These are phyloP conservation scores for Dendropsophus ebraccatus DNA, from an alignment of 2,113 vertebrate genomes.

Conservation along the genomic window DNA sequence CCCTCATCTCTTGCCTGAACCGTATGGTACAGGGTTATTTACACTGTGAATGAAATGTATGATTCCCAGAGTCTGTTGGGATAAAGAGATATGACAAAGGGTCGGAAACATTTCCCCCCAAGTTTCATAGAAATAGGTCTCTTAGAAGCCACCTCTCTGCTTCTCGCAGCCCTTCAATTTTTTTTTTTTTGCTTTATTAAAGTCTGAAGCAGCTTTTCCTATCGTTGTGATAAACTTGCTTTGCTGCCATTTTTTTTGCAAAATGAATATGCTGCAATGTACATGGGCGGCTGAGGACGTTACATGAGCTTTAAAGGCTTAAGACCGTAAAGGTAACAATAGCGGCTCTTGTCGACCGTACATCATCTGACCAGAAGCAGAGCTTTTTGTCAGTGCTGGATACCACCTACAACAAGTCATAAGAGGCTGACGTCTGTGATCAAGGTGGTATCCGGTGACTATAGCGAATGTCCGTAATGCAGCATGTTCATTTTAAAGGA, in stretches of 20 bases:
- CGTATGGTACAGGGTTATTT: slow-evolving; percentile 16
- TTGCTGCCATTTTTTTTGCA: slow-evolving; percentile 39
- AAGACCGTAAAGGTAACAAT: not conserved
- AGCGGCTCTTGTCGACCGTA: slow-evolving; percentile 6
- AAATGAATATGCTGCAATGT: slow-evolving; percentile 57
- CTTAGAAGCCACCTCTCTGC: slow-evolving; percentile 43
- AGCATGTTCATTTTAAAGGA: slow-evolving; percentile 53
- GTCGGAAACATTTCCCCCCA: slow-evolving; percentile 61
- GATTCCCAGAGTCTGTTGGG: slow-evolving; percentile 74
- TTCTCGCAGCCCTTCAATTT: slow-evolving; percentile 34
- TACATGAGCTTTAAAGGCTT: not conserved
- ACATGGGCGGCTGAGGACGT: slow-evolving; percentile 1
- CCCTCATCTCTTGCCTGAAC: slow-evolving; percentile 27
- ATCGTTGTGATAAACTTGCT: slow-evolving; percentile 36
- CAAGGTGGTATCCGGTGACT: slow-evolving; percentile 33
- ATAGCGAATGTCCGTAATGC: slow-evolving; percentile 39
- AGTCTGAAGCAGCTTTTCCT: slow-evolving; percentile 49
- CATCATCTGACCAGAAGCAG: slow-evolving; percentile 27
- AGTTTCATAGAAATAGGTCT: slow-evolving; percentile 12
- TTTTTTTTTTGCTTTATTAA: not conserved
- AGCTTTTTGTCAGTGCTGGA: slow-evolving; percentile 12
- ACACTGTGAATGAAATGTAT: slow-evolving; percentile 77
- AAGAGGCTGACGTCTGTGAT: slow-evolving; percentile 24
- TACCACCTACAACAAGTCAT: slow-evolving; percentile 18
- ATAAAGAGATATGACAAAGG: slow-evolving; percentile 73